These are phyloP conservation scores for Ctenodactylus gundi DNA, from an alignment of 2,113 vertebrate species.

Conservation along the genomic window DNA sequence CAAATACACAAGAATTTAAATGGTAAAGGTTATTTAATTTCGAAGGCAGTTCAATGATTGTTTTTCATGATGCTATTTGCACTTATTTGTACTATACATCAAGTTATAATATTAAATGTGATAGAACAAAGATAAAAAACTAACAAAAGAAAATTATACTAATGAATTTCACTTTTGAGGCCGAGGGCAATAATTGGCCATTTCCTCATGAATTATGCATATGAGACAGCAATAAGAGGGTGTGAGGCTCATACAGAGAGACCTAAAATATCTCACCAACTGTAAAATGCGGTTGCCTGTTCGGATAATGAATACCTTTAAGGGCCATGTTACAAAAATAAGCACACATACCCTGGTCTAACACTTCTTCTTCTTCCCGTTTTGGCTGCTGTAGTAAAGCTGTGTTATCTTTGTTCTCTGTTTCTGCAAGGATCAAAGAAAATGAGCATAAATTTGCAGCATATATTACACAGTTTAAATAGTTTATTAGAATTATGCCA, in stretches of 20 bases:
- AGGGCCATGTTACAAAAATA: neutral
- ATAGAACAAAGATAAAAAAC: slow-evolving; percentile 52
- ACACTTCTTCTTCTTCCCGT: slow-evolving; percentile 84
- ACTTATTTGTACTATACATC: neutral
- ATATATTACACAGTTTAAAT: neutral
- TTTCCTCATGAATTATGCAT: slow-evolving; percentile 55
- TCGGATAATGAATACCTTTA: neutral
- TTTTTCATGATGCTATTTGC: neutral
- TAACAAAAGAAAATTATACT: slow-evolving; percentile 56
- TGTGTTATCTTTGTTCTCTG: slow-evolving; percentile 81
- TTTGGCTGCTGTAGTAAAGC: slow-evolving; percentile 79
- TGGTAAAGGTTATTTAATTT: neutral
- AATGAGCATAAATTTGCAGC: neutral
- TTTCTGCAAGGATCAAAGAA: slow-evolving; percentile 71
- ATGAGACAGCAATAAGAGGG: slow-evolving; percentile 17
- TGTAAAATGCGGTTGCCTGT: neutral
- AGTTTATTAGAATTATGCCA: neutral
- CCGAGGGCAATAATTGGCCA: slow-evolving; percentile 8
- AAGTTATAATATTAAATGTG: slow-evolving; percentile 54
- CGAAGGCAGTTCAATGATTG: neutral
- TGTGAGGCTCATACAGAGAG: slow-evolving; percentile 6
- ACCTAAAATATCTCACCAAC: neutral
- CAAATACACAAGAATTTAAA: neutral
- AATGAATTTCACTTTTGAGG: slow-evolving; percentile 62
- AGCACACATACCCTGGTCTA: slow-evolving; percentile 89